Percentiles rank a stretch among this genome's conserved stretches.
phyloP scores from a whole-genome alignment of 2,113 vertebrate species.

The Indri indri region DNA sequence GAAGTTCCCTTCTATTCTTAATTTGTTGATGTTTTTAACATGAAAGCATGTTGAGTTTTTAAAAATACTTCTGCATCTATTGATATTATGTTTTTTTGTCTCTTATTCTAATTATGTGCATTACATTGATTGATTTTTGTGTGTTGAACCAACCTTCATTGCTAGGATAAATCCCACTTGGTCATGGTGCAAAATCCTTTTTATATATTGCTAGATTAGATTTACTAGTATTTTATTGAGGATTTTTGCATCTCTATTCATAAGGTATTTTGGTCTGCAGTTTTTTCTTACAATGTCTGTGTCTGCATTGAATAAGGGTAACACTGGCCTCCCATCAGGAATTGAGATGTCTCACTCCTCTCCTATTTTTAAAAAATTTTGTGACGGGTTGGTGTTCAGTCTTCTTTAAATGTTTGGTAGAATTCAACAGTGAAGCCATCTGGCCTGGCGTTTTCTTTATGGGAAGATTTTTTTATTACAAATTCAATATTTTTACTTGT shows the following conservation, averaged over 20 bases:
- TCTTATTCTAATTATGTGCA: background rate
- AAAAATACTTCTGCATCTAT: background rate
- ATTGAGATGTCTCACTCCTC: background rate
- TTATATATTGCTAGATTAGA: background rate
- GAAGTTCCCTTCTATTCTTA: background rate
- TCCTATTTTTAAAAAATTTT: background rate
- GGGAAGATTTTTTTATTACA: background rate
- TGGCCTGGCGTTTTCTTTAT: background rate
- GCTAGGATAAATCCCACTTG: background rate
- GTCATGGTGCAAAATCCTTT: background rate
- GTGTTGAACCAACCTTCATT: background rate
- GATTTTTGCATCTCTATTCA: background rate
- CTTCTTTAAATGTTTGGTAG: background rate
- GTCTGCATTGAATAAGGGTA: background rate
- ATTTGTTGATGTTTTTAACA: background rate
- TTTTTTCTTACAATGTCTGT: background rate
- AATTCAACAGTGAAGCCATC: background rate
- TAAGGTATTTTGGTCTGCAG: background rate
- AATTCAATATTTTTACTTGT: background rate
- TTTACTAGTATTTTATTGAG: background rate
- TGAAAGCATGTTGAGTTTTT: background rate
- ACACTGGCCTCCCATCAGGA: background rate
- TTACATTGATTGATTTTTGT: background rate
- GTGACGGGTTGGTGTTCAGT: background rate
- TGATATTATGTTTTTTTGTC: background rate